Conservation (phyloP, 2,797 vertebrate genomes). For the Tarsius wallacei region DNA sequence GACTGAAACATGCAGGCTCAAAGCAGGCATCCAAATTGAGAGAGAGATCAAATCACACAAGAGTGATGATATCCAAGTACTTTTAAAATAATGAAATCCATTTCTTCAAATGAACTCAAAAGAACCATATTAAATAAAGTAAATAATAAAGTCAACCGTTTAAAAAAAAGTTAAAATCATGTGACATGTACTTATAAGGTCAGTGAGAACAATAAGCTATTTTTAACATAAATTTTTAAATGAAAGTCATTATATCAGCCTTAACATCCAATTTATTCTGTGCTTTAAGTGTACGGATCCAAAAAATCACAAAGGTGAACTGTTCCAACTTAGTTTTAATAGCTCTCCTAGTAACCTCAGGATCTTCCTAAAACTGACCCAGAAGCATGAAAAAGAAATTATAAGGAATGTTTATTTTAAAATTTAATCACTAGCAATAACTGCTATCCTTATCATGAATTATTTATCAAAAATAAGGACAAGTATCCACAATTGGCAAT, state of each 20-base stretch:
- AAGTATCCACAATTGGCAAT: not conserved
- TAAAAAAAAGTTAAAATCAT: constrained; percentile 22
- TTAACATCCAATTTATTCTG: not conserved
- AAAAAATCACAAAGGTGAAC: constrained; percentile 50
- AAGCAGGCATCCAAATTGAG: not conserved
- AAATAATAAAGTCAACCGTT: not conserved
- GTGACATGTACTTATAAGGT: not conserved
- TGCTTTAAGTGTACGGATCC: not conserved
- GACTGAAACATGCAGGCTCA: not conserved
- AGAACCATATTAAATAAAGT: not conserved
- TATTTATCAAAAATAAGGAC: constrained; percentile 44
- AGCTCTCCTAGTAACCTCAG: constrained; percentile 3
- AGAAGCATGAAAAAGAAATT: constrained; percentile 58
- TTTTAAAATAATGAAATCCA: not conserved
- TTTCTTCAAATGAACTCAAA: constrained; percentile 29
- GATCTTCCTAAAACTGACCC: constrained; percentile 40
- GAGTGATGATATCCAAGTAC: not conserved
- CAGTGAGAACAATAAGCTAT: constrained; percentile 47
- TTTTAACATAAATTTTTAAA: constrained; percentile 53
- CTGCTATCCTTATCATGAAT: not conserved
- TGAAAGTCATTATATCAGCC: not conserved
- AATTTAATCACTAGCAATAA: constrained; percentile 37
- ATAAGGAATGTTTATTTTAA: not conserved
- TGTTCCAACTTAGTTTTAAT: constrained; percentile 22
- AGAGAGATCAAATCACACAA: not conserved